Percentiles rank a stretch among this genome's conserved stretches.
phyloP scores from a whole-genome alignment of 2,113 vertebrate species.

The Leuciscus idus region DNA sequence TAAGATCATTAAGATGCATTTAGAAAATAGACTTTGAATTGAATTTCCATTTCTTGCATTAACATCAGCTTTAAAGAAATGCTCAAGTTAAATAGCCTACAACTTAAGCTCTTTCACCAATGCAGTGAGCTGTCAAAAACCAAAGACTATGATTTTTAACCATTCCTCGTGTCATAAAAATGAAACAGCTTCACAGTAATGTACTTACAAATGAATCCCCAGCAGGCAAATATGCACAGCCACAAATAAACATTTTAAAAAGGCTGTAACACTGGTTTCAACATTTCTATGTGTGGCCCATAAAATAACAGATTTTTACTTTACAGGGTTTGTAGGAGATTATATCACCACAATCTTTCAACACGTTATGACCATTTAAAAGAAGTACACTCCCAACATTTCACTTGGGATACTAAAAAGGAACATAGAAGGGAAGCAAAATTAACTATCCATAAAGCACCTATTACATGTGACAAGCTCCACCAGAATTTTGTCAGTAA shows the following conservation, averaged over 20 bases:
- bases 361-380: not conserved
- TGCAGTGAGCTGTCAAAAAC: not conserved
- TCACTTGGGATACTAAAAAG: not conserved
- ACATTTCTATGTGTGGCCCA: not conserved
- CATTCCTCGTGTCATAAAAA: not conserved
- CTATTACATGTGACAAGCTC: not conserved
- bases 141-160: not conserved
- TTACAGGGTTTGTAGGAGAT: not conserved
- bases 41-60: not conserved
- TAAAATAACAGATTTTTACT: not conserved
- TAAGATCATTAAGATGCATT: not conserved
- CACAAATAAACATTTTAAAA: slow-evolving; percentile 2
- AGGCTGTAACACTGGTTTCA: not conserved
- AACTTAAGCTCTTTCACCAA: not conserved
- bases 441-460: not conserved
- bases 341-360: not conserved
- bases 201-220: not conserved
- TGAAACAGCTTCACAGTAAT: not conserved
- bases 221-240: not conserved
- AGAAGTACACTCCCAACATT: not conserved
- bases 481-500: not conserved
- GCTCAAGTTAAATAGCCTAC: not conserved
- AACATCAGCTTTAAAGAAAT: not conserved
- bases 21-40: not conserved
- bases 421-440: not conserved